These are phyloP conservation scores for Engraulis encrasicolus DNA, from an alignment of 2,113 vertebrate species.

Conservation along the genomic window DNA sequence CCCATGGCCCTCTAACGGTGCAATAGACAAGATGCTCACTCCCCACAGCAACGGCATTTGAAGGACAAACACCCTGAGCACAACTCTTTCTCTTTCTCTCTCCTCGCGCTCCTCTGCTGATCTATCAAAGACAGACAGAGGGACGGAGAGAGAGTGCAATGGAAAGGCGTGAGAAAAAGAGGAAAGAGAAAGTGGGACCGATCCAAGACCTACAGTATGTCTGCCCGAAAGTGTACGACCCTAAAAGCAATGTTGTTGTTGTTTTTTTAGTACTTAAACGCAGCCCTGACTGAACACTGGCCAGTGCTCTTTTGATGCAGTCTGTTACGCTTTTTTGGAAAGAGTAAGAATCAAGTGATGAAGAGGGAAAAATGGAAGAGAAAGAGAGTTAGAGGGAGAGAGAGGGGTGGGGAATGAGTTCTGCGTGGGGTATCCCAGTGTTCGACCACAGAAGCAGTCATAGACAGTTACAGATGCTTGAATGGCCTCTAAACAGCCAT, in stretches of 20 bases:
- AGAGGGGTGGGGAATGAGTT: neutral
- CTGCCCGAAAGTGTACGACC: neutral
- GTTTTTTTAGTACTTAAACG: neutral
- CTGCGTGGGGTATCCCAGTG: neutral
- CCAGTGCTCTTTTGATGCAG: neutral
- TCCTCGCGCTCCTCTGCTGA: neutral
- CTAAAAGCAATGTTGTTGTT: neutral
- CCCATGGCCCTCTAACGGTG: constrained; percentile 59
- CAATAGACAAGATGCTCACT: constrained; percentile 65
- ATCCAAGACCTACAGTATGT: neutral
- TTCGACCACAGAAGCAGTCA: neutral
- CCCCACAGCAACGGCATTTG: neutral
- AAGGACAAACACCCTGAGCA: neutral
- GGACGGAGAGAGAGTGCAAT: neutral
- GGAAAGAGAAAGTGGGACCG: neutral
- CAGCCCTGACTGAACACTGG: neutral
- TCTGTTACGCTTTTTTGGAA: neutral
- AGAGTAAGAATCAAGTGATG: neutral
- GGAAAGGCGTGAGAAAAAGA: neutral
- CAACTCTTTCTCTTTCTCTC: neutral
- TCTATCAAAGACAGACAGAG: neutral
- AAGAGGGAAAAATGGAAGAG: neutral
- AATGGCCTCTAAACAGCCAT: constrained; percentile 18
- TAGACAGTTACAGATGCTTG: constrained; percentile 27
- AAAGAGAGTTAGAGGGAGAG: no score